Evolutionary conservation across 2,113 vertebrate species (phyloP).

Genomic region (Genyomyrus donnyi): DNA sequence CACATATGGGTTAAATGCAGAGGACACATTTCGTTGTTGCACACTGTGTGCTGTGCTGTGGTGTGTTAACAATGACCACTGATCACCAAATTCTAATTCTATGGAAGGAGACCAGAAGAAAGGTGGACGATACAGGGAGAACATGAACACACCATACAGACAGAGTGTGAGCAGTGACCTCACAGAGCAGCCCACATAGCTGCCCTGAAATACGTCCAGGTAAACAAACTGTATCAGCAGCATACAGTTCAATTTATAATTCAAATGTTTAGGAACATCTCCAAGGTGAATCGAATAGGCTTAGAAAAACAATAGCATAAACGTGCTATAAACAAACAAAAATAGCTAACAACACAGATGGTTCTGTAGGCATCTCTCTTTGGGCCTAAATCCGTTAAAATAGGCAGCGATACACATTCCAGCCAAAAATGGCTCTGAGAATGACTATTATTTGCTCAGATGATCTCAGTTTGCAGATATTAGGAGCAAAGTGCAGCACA

Average conservation of each 20-base stretch:
- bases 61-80: too few species aligned
- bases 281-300: not conserved
- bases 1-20: too few species aligned
- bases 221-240: not conserved
- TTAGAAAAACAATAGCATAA: not conserved
- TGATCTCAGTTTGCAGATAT: conserved; percentile 9
- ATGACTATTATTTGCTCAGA: not conserved
- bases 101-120: not conserved
- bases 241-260: not conserved
- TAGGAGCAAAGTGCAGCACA: not conserved
- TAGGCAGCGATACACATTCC: not conserved
- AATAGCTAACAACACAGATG: not conserved
- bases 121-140: not conserved
- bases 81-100: not conserved
- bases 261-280: not conserved
- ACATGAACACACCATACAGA: not conserved
- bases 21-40: too few species aligned
- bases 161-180: not conserved
- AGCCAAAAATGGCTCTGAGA: not conserved
- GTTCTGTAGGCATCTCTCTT: not conserved
- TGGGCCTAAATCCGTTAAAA: not conserved
- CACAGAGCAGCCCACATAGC: not conserved
- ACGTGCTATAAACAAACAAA: not conserved
- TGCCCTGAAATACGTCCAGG: not conserved
- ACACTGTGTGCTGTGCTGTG: too few species aligned